Evolutionary conservation across 2,113 vertebrate genomes (phyloP).

Genomic region (Pollimyrus isidori): DNA sequence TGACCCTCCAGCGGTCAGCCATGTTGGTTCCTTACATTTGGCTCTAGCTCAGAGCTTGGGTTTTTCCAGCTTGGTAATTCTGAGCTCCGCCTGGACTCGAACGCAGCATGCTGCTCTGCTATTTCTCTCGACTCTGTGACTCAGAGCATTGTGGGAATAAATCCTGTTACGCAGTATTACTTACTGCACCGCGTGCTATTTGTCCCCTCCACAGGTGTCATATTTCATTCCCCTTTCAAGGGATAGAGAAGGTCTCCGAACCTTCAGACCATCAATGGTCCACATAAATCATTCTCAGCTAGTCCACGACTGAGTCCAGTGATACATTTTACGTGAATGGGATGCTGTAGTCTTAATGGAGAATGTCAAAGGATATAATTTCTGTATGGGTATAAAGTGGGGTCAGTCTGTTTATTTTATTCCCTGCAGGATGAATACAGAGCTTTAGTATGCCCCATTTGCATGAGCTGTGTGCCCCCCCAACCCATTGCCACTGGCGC

Average conservation of each 20-base stretch:
- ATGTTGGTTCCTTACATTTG: background rate
- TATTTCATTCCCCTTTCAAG: conserved; percentile 19
- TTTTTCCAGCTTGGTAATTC: background rate
- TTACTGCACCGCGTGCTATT: conserved; percentile 1
- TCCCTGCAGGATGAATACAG: background rate
- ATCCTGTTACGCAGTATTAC: background rate
- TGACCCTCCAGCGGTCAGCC: background rate
- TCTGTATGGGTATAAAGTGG: background rate
- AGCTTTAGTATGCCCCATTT: background rate
- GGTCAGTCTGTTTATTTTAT: background rate
- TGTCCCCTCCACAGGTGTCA: conserved; percentile 11
- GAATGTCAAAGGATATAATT: background rate
- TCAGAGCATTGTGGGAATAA: conserved; percentile 11
- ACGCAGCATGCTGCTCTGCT: background rate
- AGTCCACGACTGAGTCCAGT: background rate
- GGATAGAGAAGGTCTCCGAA: background rate
- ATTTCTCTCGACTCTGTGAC: background rate
- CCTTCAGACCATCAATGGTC: background rate
- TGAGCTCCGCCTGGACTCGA: background rate
- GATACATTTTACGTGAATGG: background rate
- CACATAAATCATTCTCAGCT: background rate
- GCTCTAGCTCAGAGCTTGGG: background rate
- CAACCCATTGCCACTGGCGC: background rate
- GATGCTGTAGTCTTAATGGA: background rate
- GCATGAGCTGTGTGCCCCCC: background rate